These are phyloP conservation scores for Hybognathus amarus DNA, from an alignment of 2,797 vertebrate species.

Conservation along the genomic window DNA sequence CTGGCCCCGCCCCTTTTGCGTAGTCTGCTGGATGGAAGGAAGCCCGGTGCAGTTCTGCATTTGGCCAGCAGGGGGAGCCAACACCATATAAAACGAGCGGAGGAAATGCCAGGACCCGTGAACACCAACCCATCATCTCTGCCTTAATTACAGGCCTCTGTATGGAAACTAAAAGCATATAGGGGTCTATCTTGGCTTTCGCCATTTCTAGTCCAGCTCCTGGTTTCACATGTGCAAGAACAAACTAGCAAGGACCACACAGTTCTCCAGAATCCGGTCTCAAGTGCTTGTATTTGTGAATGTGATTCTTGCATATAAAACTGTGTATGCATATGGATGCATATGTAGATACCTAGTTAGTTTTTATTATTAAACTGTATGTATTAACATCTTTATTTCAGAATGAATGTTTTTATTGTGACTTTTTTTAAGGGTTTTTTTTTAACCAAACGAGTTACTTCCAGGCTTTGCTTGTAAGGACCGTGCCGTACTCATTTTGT, in stretches of 20 bases:
- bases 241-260: conserved; percentile 32
- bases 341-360: conserved; percentile 64
- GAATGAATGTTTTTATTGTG: conserved; percentile 83
- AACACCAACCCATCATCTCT: conserved; percentile 47
- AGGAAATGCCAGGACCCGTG: conserved; percentile 53
- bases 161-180: conserved; percentile 8
- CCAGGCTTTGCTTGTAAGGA: conserved; percentile 67
- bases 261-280: conserved; percentile 36
- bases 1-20: conserved; percentile 60
- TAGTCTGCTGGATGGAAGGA: conserved; percentile 40
- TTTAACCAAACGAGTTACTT: conserved; percentile 71
- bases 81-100: conserved; percentile 68
- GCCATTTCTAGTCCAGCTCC: conserved; percentile 41
- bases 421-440: conserved; percentile 68
- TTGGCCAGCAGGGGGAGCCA: conserved; percentile 69
- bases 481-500: conserved; percentile 73
- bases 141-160: conserved; percentile 41
- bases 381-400: conserved; percentile 79
- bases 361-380: conserved; percentile 76
- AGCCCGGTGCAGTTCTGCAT: conserved; percentile 57
- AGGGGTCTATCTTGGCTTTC: background rate
- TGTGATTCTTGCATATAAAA: conserved; percentile 66
- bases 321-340: conserved; percentile 53
- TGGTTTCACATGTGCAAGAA: conserved; percentile 38
- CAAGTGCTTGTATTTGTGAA: conserved; percentile 70